Evolutionary conservation across 2,113 vertebrate genomes (phyloP).

Genomic region (Rhinolophus ferrumequinum): DNA sequence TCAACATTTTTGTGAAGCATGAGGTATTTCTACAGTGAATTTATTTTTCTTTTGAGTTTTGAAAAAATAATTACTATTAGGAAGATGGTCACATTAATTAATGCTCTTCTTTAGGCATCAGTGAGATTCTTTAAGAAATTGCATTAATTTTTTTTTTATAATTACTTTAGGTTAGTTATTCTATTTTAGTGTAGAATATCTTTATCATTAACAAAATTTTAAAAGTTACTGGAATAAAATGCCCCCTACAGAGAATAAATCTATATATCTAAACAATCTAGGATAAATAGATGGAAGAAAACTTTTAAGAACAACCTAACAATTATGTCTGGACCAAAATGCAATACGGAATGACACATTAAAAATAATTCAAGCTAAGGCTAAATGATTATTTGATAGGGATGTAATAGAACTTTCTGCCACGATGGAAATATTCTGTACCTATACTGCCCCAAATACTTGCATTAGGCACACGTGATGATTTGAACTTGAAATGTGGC

Average conservation of each 20-base stretch:
- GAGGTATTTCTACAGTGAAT: neutral
- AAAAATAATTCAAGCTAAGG: neutral
- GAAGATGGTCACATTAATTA: neutral
- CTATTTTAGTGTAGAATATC: neutral
- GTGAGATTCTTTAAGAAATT: neutral
- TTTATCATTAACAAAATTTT: neutral
- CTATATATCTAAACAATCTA: neutral
- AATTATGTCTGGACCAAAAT: neutral
- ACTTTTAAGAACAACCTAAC: neutral
- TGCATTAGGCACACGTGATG: neutral
- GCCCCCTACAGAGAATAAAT: neutral
- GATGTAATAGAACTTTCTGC: neutral
- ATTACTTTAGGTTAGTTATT: neutral
- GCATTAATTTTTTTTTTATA: conserved; percentile 1
- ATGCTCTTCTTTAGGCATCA: neutral
- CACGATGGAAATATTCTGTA: neutral
- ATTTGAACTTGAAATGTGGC: neutral
- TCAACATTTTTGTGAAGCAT: neutral
- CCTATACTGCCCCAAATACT: neutral
- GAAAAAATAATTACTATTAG: neutral
- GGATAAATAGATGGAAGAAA: neutral
- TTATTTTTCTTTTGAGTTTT: neutral
- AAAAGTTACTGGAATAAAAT: neutral
- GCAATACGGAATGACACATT: neutral
- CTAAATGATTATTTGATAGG: neutral